phyloP scores from a whole-genome alignment of 2,888 invertebrate genomes.

The Periphyllus acericola region DNA sequence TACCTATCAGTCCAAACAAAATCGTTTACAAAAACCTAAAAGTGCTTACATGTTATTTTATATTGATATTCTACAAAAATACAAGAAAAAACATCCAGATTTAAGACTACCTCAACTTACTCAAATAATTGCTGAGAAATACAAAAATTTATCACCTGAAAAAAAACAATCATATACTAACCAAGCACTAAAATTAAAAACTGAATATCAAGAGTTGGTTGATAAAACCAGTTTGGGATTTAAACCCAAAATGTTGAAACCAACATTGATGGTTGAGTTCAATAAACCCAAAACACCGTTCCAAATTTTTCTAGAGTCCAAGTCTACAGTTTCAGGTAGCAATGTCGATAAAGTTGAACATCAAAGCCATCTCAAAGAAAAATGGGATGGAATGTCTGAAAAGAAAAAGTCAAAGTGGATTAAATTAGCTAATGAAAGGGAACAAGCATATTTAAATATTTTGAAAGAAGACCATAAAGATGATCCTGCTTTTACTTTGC shows the following conservation, averaged over 20 bases:
- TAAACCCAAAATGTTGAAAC: neutral
- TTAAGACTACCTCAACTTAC: slow-evolving; percentile 43
- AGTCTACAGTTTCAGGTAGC: neutral
- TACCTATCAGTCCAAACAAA: slow-evolving; percentile 54
- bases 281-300: slow-evolving; percentile 47
- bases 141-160: slow-evolving; percentile 42
- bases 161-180: slow-evolving; percentile 36
- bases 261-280: too few relatives aligned
- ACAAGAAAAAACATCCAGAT: slow-evolving; percentile 50
- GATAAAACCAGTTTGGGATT: slow-evolving; percentile 33
- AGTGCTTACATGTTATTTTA: slow-evolving; percentile 51
- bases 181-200: slow-evolving; percentile 45
- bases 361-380: slow-evolving; percentile 52
- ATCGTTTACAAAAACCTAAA: slow-evolving; percentile 49
- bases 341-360: slow-evolving; percentile 27
- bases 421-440: slow-evolving; percentile 59
- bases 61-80: slow-evolving; percentile 35
- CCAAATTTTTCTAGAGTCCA: slow-evolving; percentile 39
- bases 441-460: slow-evolving; percentile 51
- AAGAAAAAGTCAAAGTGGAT: slow-evolving; percentile 62
- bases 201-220: slow-evolving; percentile 40
- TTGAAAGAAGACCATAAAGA: slow-evolving; percentile 59
- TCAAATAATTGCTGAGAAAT: slow-evolving; percentile 50
- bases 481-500: slow-evolving; percentile 61
- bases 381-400: slow-evolving; percentile 61